These are phyloP conservation scores for Sebastes jordani DNA, from an alignment of 2,797 vertebrate species.

Conservation along the genomic window DNA sequence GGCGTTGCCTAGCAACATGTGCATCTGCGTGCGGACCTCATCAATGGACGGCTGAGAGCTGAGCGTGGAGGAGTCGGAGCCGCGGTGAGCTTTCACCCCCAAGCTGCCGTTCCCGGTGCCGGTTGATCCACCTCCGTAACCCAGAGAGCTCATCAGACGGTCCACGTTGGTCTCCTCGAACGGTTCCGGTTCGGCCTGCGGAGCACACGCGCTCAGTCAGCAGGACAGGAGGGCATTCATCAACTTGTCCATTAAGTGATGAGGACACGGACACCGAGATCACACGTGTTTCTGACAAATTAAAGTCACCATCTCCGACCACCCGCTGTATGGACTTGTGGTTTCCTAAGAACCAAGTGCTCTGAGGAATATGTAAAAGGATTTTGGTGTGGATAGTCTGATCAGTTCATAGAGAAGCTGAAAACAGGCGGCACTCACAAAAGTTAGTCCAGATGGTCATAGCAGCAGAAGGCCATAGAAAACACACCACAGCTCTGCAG, in stretches of 20 bases:
- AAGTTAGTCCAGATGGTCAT: background rate
- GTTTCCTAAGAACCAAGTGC: background rate
- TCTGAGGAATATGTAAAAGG: too few relatives aligned
- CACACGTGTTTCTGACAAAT: background rate
- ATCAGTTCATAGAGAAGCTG: background rate
- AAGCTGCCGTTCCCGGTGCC: conserved; percentile 76
- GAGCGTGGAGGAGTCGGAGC: conserved; percentile 95
- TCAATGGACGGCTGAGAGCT: conserved; percentile 99
- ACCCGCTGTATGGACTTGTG: background rate
- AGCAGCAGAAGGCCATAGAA: background rate
- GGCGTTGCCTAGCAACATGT: conserved; percentile 96
- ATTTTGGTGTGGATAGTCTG: background rate
- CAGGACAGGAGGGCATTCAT: background rate
- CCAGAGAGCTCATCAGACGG: conserved; percentile 86
- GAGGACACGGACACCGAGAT: background rate
- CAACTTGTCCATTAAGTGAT: background rate
- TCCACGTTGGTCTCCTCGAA: conserved; percentile 97
- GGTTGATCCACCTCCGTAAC: conserved; percentile 79
- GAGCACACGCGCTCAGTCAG: background rate
- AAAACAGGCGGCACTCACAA: background rate
- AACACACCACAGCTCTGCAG: background rate
- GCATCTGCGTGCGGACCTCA: conserved; percentile 97
- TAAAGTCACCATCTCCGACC: background rate
- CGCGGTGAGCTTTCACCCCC: conserved; percentile 90
- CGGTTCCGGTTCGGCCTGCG: conserved; percentile 92